Percentiles rank a stretch among this genome's conserved stretches.
Evolutionary conservation across 2,113 vertebrate species (phyloP).

Genomic region (Saguinus imperator): DNA sequence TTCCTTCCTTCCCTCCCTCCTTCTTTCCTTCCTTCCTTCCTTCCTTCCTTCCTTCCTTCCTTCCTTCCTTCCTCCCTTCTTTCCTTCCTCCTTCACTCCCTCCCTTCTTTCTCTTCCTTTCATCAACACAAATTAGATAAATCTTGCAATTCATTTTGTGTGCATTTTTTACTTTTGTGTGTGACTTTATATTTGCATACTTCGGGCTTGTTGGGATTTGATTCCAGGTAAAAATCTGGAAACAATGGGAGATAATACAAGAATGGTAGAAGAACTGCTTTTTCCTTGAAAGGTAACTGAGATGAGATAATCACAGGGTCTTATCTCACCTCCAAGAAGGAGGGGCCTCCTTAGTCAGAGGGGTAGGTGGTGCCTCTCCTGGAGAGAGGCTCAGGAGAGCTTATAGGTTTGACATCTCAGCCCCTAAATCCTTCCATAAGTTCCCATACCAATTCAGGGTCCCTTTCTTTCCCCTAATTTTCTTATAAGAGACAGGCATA

Average conservation of each 20-base stretch:
- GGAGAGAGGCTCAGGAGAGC: background rate
- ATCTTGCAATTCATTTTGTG: background rate
- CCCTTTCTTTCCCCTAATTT: background rate
- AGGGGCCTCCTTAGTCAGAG: background rate
- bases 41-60: too few relatives aligned
- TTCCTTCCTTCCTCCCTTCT: too few relatives aligned
- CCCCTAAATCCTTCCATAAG: background rate
- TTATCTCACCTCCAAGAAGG: background rate
- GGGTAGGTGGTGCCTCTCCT: background rate
- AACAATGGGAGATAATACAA: background rate
- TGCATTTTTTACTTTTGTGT: background rate
- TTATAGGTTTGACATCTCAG: background rate
- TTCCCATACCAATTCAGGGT: background rate
- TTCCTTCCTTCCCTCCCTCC: background rate
- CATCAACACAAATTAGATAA: background rate
- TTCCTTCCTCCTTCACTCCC: background rate
- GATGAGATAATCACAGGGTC: background rate
- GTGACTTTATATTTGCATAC: background rate
- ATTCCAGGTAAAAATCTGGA: background rate
- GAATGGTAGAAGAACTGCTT: background rate
- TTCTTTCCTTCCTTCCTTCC: too few relatives aligned
- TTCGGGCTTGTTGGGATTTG: background rate
- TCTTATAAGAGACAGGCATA: background rate
- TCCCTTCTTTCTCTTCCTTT: background rate
- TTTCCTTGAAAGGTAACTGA: background rate